phyloP scores from a whole-genome alignment of 1,140 invertebrate species.

The Andricus grossulariae region DNA sequence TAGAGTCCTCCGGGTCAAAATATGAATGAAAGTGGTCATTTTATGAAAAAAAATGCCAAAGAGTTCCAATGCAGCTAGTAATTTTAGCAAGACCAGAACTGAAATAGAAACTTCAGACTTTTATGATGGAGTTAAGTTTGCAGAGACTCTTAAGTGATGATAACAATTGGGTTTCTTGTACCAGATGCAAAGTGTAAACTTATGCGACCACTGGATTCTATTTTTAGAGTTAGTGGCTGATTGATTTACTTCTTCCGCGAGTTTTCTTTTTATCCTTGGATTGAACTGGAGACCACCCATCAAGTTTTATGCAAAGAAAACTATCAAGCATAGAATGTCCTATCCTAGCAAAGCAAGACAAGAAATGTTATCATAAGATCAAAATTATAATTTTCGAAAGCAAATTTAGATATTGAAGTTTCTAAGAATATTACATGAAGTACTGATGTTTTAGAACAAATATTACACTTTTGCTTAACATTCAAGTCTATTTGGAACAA shows the following conservation, averaged over 20 bases:
- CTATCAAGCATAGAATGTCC: too few relatives aligned
- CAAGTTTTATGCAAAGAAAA: too few relatives aligned
- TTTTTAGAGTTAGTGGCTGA: neutral
- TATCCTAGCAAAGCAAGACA: too few relatives aligned
- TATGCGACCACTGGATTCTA: neutral
- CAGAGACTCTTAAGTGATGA: neutral
- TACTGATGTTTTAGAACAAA: neutral
- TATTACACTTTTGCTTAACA: neutral
- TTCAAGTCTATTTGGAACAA: neutral
- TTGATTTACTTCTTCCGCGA: too few relatives aligned
- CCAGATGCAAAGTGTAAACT: neutral
- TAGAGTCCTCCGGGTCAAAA: constrained; percentile 5
- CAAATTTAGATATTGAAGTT: too few relatives aligned
- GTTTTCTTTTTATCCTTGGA: too few relatives aligned
- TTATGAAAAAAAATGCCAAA: neutral
- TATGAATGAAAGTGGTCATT: neutral
- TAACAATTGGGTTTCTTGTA: neutral
- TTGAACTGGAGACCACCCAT: too few relatives aligned
- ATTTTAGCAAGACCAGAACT: neutral
- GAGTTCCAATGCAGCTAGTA: neutral
- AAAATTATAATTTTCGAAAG: too few relatives aligned
- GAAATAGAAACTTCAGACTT: neutral
- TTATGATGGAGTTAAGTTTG: neutral
- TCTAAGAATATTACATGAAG: neutral
- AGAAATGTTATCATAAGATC: too few relatives aligned